phyloP scores from a whole-genome alignment of 1,140 invertebrate species.

The Acromyrmex heyeri region DNA sequence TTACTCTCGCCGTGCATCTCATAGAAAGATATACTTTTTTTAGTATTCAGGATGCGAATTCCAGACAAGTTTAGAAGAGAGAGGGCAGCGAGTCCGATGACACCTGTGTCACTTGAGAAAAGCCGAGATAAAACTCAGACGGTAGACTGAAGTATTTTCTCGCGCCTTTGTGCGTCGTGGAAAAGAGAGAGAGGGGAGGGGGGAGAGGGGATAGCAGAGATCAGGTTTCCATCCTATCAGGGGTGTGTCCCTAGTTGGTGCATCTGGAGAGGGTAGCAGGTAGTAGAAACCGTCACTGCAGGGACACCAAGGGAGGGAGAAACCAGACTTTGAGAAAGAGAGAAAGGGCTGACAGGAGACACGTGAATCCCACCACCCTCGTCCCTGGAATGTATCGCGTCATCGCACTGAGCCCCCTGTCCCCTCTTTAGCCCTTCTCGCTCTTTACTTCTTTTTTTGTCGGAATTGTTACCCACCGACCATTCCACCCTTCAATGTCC shows the following conservation, averaged over 20 bases:
- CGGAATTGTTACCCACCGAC: slow-evolving; percentile 14
- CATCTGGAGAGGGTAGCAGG: slow-evolving; percentile 63
- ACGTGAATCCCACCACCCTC: slow-evolving; percentile 74
- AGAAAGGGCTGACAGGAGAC: slow-evolving; percentile 40
- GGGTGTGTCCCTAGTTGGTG: slow-evolving; percentile 5
- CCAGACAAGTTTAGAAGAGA: neutral
- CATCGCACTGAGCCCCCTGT: slow-evolving; percentile 68
- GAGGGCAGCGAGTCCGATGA: slow-evolving; percentile 24
- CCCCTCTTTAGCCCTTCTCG: neutral
- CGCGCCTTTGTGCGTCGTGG: slow-evolving; percentile 23
- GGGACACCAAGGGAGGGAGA: neutral
- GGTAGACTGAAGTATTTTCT: slow-evolving; percentile 49
- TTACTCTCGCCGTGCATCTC: neutral
- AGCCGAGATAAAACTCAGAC: slow-evolving; percentile 39
- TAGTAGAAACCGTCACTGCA: slow-evolving; percentile 47
- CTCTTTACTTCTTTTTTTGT: slow-evolving; percentile 43
- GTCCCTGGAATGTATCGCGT: slow-evolving; percentile 77
- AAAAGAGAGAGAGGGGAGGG: neutral
- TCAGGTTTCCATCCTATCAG: slow-evolving; percentile 49
- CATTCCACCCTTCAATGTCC: slow-evolving; percentile 45
- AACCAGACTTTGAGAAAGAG: slow-evolving; percentile 18
- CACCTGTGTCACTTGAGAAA: slow-evolving; percentile 58
- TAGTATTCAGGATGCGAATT: slow-evolving; percentile 10
- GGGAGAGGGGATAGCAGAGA: neutral
- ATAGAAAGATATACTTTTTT: neutral